Evolutionary conservation across 2,797 vertebrate genomes (phyloP), one percentile per base, ranked within the genome.

Genomic region (Cheirogaleus major): DNA sequence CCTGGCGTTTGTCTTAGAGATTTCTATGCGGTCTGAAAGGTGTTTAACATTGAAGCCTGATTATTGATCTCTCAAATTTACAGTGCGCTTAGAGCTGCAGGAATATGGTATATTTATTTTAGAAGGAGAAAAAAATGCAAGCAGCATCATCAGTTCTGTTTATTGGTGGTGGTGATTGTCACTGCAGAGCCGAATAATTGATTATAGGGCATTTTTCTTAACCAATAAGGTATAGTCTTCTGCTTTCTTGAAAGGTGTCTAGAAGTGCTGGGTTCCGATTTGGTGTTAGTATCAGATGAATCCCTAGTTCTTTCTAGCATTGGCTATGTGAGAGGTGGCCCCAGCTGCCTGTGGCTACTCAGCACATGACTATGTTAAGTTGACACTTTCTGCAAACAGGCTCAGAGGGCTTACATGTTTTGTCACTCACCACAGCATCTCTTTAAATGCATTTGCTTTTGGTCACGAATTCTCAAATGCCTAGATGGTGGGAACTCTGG

Each of bases 321-420:
- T 38, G 75, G 32, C 22, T 17, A 0, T 48, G 18, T 35, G 17
- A 89, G 30, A 38, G 18, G 52, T 41, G 35, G 17, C n/a, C 65
- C 43, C 20, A 9, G 38, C 50, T 30, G 8, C 27, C 8, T 30
- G 22, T 35, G 50, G 50, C 50, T 45, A 10, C 22, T 43, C 13
- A 2, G 79, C 15, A 8, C 0, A 4, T 25, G 95, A n/a, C 30
- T 8, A 0, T 12, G 7, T 59, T 14, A 30, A 11, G 15, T 25
- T 35, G 22, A 14, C 1, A 0, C 25, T 93, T 86, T 61, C 35
- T 35, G 22, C 43, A 76, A 70, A 11, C 32, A 41, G 18, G 11
- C 63, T 70, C n/a, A 32, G 7, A 41, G 38, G 50, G 27, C 12
- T 52, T 22, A 23, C 2, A 9, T 25, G 1, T 45, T 65, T 80